These are phyloP conservation scores for Cerastoderma edule DNA, from an alignment of 2,888 invertebrate species.

Conservation along the genomic window DNA sequence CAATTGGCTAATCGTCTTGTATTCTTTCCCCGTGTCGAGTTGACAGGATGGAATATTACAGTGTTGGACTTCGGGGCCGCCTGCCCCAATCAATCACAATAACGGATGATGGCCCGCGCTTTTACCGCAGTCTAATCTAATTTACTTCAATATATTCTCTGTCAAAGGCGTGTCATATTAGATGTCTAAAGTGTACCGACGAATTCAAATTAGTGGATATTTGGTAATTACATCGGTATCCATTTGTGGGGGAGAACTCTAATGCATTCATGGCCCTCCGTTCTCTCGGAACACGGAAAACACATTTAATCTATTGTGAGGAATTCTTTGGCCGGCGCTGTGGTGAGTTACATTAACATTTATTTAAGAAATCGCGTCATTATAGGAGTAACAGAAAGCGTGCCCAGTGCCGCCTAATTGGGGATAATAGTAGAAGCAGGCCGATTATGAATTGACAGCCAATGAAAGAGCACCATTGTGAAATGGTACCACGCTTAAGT, in stretches of 20 bases:
- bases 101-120: constrained; percentile 18
- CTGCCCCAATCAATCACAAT: constrained; percentile 40
- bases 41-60: constrained; percentile 40
- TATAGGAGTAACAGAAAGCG: constrained; percentile 22
- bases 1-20: constrained; percentile 13
- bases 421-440: constrained; percentile 17
- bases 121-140: constrained; percentile 25
- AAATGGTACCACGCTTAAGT: not conserved
- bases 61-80: constrained; percentile 30
- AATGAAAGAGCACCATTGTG: not conserved
- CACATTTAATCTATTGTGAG: constrained; percentile 56
- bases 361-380: constrained; percentile 36
- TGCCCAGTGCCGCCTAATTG: constrained; percentile 29
- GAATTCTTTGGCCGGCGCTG: constrained; percentile 19
- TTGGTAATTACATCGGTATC: constrained; percentile 56
- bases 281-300: constrained; percentile 52
- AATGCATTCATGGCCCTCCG: constrained; percentile 13
- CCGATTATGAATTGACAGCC: constrained; percentile 8
- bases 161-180: constrained; percentile 42
- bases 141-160: constrained; percentile 45
- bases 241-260: constrained; percentile 40
- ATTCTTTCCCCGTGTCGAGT: constrained; percentile 3
- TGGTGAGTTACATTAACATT: constrained; percentile 39
- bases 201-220: constrained; percentile 56
- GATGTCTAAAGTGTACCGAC: constrained; percentile 38